Evolutionary conservation across 1,140 invertebrate species (phyloP).

Genomic region (Nilaparvata lugens): DNA sequence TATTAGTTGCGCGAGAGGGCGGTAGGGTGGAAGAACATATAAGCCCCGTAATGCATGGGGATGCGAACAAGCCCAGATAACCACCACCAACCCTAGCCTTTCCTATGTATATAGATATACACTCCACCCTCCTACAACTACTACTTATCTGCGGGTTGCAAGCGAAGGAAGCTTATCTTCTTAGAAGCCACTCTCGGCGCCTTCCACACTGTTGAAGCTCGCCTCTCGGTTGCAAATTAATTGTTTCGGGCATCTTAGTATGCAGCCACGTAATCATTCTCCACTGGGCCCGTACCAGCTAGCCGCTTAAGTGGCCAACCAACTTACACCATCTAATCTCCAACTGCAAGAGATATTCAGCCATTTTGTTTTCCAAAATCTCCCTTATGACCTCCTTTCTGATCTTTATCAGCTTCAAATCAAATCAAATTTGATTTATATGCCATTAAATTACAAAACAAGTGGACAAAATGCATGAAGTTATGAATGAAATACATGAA

Average conservation of each 20-base stretch:
- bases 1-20: not conserved
- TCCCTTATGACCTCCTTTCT: too few species aligned
- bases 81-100: not conserved
- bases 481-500: too few species aligned
- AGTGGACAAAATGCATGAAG: too few species aligned
- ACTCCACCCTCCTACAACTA: not conserved
- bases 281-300: not conserved
- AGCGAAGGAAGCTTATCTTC: conserved; percentile 4
- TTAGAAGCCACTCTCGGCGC: not conserved
- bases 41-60: conserved; percentile 2
- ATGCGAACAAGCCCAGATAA: not conserved
- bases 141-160: conserved; percentile 2
- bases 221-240: conserved; percentile 3
- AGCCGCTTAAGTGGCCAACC: too few species aligned
- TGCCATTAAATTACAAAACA: too few species aligned
- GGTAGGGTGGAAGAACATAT: too few species aligned
- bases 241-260: conserved; percentile 4
- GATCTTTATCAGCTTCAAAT: too few species aligned
- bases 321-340: too few species aligned
- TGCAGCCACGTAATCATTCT: conserved; percentile 2
- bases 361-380: too few species aligned
- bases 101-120: not conserved
- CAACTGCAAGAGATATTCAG: too few species aligned
- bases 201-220: not conserved
- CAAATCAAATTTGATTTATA: too few species aligned